phyloP scores from a whole-genome alignment of 2,797 vertebrate species.

The Melanotaenia parkinsoni region DNA sequence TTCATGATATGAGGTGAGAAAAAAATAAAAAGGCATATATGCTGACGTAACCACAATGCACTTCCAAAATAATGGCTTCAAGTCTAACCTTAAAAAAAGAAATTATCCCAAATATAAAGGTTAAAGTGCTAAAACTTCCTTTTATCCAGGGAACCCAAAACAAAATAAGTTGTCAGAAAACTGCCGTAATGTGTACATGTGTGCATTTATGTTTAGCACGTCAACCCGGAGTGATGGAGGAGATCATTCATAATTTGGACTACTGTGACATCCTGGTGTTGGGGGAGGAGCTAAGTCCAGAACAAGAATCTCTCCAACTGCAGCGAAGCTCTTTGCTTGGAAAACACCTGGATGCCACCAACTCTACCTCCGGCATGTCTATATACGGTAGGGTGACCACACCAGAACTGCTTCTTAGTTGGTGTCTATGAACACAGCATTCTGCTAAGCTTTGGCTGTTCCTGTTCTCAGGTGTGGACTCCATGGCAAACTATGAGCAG shows the following conservation, averaged over 20 bases:
- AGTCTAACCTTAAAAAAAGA: slow-evolving; percentile 8
- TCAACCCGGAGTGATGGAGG: slow-evolving; percentile 84
- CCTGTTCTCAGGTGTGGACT: slow-evolving; percentile 88
- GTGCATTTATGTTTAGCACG: slow-evolving; percentile 79
- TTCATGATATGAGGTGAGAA: neutral
- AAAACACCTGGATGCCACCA: slow-evolving; percentile 92
- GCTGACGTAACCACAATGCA: neutral
- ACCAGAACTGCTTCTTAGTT: slow-evolving; percentile 68
- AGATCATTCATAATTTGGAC: slow-evolving; percentile 94
- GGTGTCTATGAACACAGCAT: neutral
- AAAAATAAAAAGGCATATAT: slow-evolving; percentile 2
- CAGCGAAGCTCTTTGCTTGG: slow-evolving; percentile 85
- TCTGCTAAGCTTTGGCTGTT: neutral
- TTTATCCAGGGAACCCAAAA: neutral
- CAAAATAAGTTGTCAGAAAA: neutral
- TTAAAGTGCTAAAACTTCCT: neutral
- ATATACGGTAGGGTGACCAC: slow-evolving; percentile 87
- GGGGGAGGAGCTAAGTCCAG: slow-evolving; percentile 88
- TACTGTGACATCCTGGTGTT: slow-evolving; percentile 95
- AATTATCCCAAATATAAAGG: neutral
- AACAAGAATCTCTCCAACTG: slow-evolving; percentile 90
- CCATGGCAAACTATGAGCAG: slow-evolving; percentile 93
- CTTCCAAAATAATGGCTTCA: neutral
- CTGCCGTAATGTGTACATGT: slow-evolving; percentile 19
- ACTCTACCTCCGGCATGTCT: slow-evolving; percentile 95